These are phyloP conservation scores for Hirtodrosophila duncani DNA, from an alignment of 2,888 invertebrate genomes.

Conservation along the genomic window DNA sequence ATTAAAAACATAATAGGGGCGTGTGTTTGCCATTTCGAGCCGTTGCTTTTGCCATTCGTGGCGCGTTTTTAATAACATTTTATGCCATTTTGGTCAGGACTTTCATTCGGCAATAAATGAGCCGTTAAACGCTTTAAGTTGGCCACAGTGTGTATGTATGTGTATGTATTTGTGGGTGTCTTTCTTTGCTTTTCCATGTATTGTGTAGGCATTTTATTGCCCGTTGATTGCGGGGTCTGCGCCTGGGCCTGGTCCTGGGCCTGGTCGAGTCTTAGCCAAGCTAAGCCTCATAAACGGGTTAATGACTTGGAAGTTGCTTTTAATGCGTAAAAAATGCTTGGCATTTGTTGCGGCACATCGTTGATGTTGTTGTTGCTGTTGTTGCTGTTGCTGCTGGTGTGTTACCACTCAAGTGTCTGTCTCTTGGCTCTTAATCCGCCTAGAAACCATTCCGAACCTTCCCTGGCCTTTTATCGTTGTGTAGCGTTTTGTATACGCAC, in stretches of 20 bases:
- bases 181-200: conserved; percentile 1
- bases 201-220: conserved; percentile 56
- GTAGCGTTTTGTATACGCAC: too few relatives aligned
- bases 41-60: conserved; percentile 10
- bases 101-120: conserved; percentile 60
- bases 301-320: conserved; percentile 72
- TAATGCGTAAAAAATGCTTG: conserved; percentile 50
- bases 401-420: conserved; percentile 37
- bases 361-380: not conserved
- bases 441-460: conserved; percentile 7
- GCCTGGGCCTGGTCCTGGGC: conserved; percentile 28
- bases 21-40: conserved; percentile 15
- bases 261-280: conserved; percentile 56
- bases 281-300: conserved; percentile 73
- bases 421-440: conserved; percentile 23
- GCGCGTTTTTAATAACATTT: conserved; percentile 62
- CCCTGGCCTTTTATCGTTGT: conserved; percentile 18
- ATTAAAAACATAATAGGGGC: conserved; percentile 53
- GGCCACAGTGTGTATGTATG: conserved; percentile 14
- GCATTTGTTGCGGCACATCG: conserved; percentile 23
- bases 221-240: conserved; percentile 66
- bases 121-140: conserved; percentile 69
- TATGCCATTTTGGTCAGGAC: conserved; percentile 30
- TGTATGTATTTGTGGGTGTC: conserved; percentile 15
- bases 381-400: conserved; percentile 4